These are phyloP conservation scores for Biston betularia DNA, from an alignment of 2,888 invertebrate genomes.

Conservation along the genomic window DNA sequence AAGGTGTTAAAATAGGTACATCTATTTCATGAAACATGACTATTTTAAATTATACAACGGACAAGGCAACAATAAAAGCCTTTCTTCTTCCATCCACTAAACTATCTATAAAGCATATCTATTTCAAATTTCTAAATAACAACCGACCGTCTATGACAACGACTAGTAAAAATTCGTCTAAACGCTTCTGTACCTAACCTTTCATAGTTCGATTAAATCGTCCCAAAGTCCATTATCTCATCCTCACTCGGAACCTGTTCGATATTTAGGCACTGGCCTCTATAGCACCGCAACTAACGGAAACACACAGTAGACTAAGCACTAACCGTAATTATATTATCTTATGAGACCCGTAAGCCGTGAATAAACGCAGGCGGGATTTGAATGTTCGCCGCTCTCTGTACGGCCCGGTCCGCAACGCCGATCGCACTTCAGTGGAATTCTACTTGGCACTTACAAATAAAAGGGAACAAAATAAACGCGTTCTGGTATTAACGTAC, in stretches of 20 bases:
- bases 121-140: slow-evolving; percentile 32
- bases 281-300: slow-evolving; percentile 65
- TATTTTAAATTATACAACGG: slow-evolving; percentile 12
- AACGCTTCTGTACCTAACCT: slow-evolving; percentile 35
- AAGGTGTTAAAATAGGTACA: neutral
- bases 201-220: slow-evolving; percentile 29
- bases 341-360: neutral
- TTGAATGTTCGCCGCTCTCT: neutral
- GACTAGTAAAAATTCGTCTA: slow-evolving; percentile 47
- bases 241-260: slow-evolving; percentile 4
- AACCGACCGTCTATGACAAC: slow-evolving; percentile 30
- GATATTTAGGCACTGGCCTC: slow-evolving; percentile 58
- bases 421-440: slow-evolving; percentile 15
- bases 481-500: neutral
- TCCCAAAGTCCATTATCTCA: slow-evolving; percentile 8
- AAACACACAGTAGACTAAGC: slow-evolving; percentile 26
- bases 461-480: slow-evolving; percentile 17
- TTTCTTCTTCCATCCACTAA: slow-evolving; percentile 2
- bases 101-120: slow-evolving; percentile 21
- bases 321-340: slow-evolving; percentile 12
- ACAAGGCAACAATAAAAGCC: slow-evolving; percentile 20
- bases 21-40: slow-evolving; percentile 8
- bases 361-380: neutral
- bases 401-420: neutral
- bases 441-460: slow-evolving; percentile 32